These are phyloP conservation scores for Drosophila heteroneura DNA, from an alignment of 2,888 invertebrate genomes.

Conservation along the genomic window DNA sequence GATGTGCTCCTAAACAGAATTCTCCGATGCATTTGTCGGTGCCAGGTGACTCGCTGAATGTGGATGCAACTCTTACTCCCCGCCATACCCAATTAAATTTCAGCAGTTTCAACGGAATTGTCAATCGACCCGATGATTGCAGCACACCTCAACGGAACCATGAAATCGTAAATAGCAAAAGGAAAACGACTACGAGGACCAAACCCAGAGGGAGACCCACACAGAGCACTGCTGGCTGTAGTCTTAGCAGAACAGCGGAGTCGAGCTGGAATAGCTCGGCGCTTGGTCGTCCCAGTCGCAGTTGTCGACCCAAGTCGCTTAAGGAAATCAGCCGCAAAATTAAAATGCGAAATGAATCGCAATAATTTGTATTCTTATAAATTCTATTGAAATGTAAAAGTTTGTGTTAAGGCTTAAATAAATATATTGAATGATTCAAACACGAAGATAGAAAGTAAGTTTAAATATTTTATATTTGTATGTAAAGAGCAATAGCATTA, in stretches of 20 bases:
- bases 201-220: not conserved
- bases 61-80: slow-evolving; percentile 17
- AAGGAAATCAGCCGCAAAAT: slow-evolving; percentile 23
- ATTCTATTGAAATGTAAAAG: not conserved
- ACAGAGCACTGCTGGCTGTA: not conserved
- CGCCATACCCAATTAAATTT: slow-evolving; percentile 27
- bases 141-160: slow-evolving; percentile 37
- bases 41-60: not conserved
- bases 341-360: slow-evolving; percentile 40
- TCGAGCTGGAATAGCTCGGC: slow-evolving; percentile 4
- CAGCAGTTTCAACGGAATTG: slow-evolving; percentile 26
- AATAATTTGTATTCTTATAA: not conserved
- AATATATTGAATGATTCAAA: slow-evolving; percentile 1
- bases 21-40: slow-evolving; percentile 1
- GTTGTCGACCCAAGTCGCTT: slow-evolving; percentile 47
- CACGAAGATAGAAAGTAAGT: not conserved
- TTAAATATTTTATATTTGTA: slow-evolving; percentile 33
- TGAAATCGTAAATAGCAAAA: not conserved
- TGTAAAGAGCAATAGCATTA: slow-evolving; percentile 22
- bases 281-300: slow-evolving; percentile 37
- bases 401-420: not conserved
- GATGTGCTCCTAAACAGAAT: not conserved
- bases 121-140: slow-evolving; percentile 8
- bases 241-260: not conserved
- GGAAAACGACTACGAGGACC: not conserved